Base-by-base conservation (phyloP, 2,113 vertebrate genomes). In the Pardalotus punctatus region DNA sequence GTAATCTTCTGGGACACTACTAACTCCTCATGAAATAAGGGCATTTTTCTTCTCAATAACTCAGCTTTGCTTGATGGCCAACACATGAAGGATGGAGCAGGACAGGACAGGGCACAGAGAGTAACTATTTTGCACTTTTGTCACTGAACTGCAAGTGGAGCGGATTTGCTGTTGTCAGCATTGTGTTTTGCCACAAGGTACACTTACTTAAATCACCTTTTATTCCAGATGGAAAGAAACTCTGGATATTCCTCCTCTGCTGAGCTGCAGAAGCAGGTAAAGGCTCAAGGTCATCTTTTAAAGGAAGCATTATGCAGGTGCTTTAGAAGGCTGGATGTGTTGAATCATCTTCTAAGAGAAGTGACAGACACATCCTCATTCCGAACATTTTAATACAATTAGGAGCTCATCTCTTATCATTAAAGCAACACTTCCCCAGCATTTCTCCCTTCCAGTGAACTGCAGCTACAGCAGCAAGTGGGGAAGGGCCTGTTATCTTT, bases 211-310 rank as follows among this genome's bases (percentile, higher is more conserved):
- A 4, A 24, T 94, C 40, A 67, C 67, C 31, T 96, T 71, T 96
- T 85, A 12, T 97, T 98, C 82, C 95, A 98, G 98, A 98, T 97
- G 97, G 93, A 91, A 53, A 73, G 19, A 81, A 64, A 88, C 48
- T 65, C 73, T 38, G 86, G 70, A 31, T 86, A 33, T 31, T 51
- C 20, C 51, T 58, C 74, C 29, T 11, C 4, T 19, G 31, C 47
- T 18, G 76, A 82, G 58, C 92, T 88, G 88, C 72, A 89, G 64
- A 83, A 87, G 51, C 97, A 97, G 96, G 97, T 98, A 95, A 97
- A 90, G 42, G 28, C 40, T 71, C 67, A 22, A 73, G 53, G 22
- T 81, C 60, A 17, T 18, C 45, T 43, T 25, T 80, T 57, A n/a
- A 38, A 51, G n/a, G 35, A 56, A 42, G 33, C 1, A 0, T 69